These are phyloP conservation scores for Drosophila sulfurigaster DNA, from an alignment of 1,140 invertebrate genomes.

Conservation along the genomic window DNA sequence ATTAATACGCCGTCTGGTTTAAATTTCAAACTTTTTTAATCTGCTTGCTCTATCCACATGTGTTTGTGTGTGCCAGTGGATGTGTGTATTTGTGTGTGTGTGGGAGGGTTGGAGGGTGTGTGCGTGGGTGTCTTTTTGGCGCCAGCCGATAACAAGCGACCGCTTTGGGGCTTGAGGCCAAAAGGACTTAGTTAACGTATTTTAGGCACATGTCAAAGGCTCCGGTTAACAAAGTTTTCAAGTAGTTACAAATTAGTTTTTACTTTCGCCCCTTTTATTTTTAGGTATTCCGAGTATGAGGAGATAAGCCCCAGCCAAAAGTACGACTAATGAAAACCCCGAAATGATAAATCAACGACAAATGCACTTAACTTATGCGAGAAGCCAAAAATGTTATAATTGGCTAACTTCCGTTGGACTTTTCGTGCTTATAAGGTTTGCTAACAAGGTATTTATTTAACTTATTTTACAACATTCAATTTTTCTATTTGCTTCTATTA, in stretches of 20 bases:
- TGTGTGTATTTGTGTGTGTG: slow-evolving; percentile 15
- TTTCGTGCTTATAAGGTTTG: background rate
- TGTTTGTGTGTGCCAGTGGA: background rate
- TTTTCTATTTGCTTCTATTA: too few relatives aligned
- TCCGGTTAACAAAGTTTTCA: slow-evolving; percentile 59
- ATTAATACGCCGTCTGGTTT: slow-evolving; percentile 73
- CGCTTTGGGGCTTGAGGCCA: slow-evolving; percentile 56
- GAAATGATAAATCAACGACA: slow-evolving; percentile 39
- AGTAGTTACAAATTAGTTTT: slow-evolving; percentile 76
- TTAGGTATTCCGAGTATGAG: slow-evolving; percentile 31
- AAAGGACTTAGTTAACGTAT: slow-evolving; percentile 70
- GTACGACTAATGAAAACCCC: slow-evolving; percentile 32
- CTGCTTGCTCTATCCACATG: slow-evolving; percentile 54
- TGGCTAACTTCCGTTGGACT: slow-evolving; percentile 8
- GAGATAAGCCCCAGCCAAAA: slow-evolving; percentile 21
- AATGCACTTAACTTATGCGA: background rate
- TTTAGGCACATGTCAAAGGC: slow-evolving; percentile 75
- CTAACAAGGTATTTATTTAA: too few relatives aligned
- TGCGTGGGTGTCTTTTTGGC: slow-evolving; percentile 28
- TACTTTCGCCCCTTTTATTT: slow-evolving; percentile 55
- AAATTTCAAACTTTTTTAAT: slow-evolving; percentile 82
- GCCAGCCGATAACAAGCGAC: slow-evolving; percentile 62
- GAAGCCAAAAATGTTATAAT: slow-evolving; percentile 26
- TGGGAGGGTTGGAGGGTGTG: slow-evolving; percentile 30
- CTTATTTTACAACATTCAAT: too few relatives aligned